Conservation (phyloP, 2,113 vertebrate species). For the Centropus bengalensis region DNA sequence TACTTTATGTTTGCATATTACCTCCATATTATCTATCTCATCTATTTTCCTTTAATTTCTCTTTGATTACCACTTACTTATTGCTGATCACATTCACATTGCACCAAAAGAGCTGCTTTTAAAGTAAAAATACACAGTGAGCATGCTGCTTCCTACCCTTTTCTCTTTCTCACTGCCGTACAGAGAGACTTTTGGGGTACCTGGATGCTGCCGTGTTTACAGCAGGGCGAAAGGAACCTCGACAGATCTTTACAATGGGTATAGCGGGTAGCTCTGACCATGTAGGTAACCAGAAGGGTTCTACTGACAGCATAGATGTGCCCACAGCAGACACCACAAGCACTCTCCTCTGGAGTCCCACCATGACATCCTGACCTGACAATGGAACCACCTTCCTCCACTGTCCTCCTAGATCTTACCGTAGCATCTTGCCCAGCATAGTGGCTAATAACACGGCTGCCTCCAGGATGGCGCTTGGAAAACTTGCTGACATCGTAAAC, state of each 20-base stretch:
- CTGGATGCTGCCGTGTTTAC: not conserved
- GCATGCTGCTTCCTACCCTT: too few relatives aligned
- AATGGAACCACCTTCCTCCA: not conserved
- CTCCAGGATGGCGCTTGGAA: constrained; percentile 72
- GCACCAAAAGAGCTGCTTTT: not conserved
- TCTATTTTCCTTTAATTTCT: too few relatives aligned
- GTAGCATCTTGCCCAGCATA: constrained; percentile 82
- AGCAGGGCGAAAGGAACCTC: not conserved
- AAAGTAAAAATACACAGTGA: not conserved
- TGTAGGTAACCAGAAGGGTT: not conserved
- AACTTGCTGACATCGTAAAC: constrained; percentile 79
- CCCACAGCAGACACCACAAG: not conserved
- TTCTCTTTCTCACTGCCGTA: not conserved
- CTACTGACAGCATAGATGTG: not conserved
- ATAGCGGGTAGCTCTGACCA: not conserved
- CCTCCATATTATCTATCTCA: not conserved
- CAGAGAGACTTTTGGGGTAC: not conserved
- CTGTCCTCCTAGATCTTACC: constrained; percentile 26
- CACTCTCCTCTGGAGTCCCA: not conserved
- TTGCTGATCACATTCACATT: not conserved
- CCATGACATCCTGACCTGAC: not conserved
- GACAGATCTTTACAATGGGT: not conserved
- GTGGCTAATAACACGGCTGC: constrained; percentile 74
- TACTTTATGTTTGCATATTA: not conserved
- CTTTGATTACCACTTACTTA: not conserved